Evolutionary conservation across 2,797 vertebrate species (phyloP).

Genomic region (Neopelma chrysocephalum): DNA sequence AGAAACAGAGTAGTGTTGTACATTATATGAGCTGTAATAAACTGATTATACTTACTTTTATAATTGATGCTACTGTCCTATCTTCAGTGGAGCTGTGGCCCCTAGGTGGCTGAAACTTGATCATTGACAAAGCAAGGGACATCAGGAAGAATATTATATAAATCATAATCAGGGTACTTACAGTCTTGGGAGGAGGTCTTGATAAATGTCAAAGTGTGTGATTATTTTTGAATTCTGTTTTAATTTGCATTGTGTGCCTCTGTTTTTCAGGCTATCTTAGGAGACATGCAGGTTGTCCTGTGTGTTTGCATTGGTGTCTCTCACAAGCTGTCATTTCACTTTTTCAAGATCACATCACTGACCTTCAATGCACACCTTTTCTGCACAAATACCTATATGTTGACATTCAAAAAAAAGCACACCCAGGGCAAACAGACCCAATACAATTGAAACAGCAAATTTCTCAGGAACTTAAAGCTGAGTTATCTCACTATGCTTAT

Average conservation of each 20-base stretch:
- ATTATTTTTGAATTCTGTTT: background rate
- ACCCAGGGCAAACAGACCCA: background rate
- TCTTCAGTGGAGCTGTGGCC: background rate
- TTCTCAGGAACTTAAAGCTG: background rate
- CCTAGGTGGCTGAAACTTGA: background rate
- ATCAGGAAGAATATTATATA: background rate
- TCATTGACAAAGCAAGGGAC: background rate
- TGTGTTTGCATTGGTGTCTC: background rate
- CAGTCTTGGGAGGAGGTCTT: background rate
- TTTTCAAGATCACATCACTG: background rate
- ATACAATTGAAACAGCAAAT: background rate
- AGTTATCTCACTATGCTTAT: background rate
- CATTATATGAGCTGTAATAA: background rate
- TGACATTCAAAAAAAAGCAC: background rate
- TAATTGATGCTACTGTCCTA: background rate
- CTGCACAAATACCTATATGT: background rate
- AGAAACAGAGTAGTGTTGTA: background rate
- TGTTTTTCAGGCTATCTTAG: background rate
- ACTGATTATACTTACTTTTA: background rate
- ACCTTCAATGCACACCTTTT: background rate
- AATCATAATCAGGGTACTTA: background rate
- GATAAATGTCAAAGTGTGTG: background rate
- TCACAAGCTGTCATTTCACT: background rate
- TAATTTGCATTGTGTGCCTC: background rate
- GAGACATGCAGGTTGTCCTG: background rate